Evolutionary conservation across 2,888 invertebrate genomes (phyloP), one percentile per base, ranked within the genome.

Genomic region (Neria commutata): DNA sequence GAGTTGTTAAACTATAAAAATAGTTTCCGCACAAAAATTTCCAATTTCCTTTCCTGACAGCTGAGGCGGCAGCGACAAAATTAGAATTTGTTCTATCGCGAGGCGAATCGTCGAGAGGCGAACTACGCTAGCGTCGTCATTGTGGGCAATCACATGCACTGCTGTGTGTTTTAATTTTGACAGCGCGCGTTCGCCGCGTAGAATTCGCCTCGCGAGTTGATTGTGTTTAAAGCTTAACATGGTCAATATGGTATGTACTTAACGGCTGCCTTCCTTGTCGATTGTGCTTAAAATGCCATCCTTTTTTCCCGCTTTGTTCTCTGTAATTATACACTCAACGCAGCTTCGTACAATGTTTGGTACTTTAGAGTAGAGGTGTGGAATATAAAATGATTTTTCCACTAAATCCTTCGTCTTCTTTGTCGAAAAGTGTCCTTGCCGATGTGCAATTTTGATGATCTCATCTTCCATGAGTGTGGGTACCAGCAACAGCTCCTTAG

Each of bases 391-490:
- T 2, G 48, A n/a, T 42, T 58, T 61, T 21, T 63, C 59, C 1
- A 67, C 11, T 2, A 60, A 21, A 5, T 63, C 62, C 33, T 46
- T 50, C 0, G 52, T 64, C 45, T 63, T 65, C 29, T 53, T 60
- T 10, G 33, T 21, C n/a, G 45, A 42, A 19, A 56, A 66, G 23
- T 64, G 61, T n/a, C 62, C 61, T 54, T 67, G 61, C 0, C 54
- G 21, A 33, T 54, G 58, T 11, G 37, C 29, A 16, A 53, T 45
- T 11, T 11, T 47, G 3, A 58, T 48, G 2, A 58, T 68, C 53
- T 79, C 71, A 4, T 56, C 16, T 1, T 51, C 58, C 73, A 83
- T 73, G 4, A 17, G 17, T 34, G 65, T 70, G 0, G 81, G 79
- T 11, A 80, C 67, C 0, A 76, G 72, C 1, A 78, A 56, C 0